Evolutionary conservation across 2,797 vertebrate species (phyloP), one percentile per base, ranked within the genome.

Genomic region (Octomys mimax): DNA sequence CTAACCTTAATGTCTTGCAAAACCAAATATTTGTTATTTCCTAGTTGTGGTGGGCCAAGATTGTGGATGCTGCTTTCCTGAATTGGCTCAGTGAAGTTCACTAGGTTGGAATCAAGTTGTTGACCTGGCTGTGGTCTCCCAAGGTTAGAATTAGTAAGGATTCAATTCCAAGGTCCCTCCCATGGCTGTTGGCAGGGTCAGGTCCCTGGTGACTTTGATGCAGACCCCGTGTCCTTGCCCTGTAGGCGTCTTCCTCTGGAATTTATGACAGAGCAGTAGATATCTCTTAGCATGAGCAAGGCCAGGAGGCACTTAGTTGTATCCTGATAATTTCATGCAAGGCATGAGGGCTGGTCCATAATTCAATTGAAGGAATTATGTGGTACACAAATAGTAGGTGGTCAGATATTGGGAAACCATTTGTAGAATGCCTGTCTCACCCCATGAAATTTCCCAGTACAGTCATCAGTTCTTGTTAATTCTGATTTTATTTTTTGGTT

Each of bases 331-430:
- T 46, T 64, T 26, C 10, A 31, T 73, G 21, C 11, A n/a, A 91
- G 10, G 12, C n/a, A 42, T 2, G 10, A n/a, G n/a, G 13, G 31
- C 1, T 6, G 54, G n/a, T 11, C 4, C 22, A 70, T 52, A 4
- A 31, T 28, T 5, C 11, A 78, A 36, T 16, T 7, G 28, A 83
- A 19, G 22, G 46, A 19, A 59, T 36, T 77, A 54, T 18, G 19
- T 28, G 24, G 16, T 10, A 8, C 57, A n/a, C 39, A 22, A 24
- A 39, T 42, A 11, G 6, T 11, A 18, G 28, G 28, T 21, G 39
- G 18, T 13, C 3, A 11, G 12, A 6, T 42, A n/a, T 39, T 57
- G 31, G 21, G 77, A 9, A 73, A 31, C 8, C 22, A 16, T 62
- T 81, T 62, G 81, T 6, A 57, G 42, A 18, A 31, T 75, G n/a